Conservation (phyloP, 1,140 invertebrate species). For the Papilio glaucus region DNA sequence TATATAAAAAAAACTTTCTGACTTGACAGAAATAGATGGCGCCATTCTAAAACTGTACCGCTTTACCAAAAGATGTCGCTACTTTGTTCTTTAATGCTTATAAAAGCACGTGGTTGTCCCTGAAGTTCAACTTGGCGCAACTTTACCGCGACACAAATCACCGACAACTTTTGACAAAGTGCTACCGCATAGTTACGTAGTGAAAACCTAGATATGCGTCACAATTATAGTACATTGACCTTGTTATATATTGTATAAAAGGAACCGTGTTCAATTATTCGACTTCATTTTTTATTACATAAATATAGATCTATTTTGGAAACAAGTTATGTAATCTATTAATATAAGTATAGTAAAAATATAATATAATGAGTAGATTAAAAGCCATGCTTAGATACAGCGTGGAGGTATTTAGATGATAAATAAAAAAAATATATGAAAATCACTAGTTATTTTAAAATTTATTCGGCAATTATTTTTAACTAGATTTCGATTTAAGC, state of each 20-base stretch:
- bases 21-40: not conserved
- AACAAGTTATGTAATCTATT: too few species aligned
- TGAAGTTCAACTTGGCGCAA: slow-evolving; percentile 19
- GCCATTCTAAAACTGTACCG: not conserved
- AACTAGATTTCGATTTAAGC: too few species aligned
- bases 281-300: too few species aligned
- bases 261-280: too few species aligned
- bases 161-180: slow-evolving; percentile 18
- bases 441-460: too few species aligned
- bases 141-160: slow-evolving; percentile 10
- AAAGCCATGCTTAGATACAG: too few species aligned
- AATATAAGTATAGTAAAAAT: too few species aligned
- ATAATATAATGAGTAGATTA: too few species aligned
- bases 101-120: slow-evolving; percentile 5
- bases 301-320: too few species aligned
- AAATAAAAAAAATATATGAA: too few species aligned
- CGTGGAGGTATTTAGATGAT: too few species aligned
- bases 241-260: not conserved
- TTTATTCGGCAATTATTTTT: too few species aligned
- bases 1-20: not conserved
- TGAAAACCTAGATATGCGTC: not conserved
- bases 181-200: slow-evolving; percentile 21
- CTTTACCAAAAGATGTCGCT: not conserved
- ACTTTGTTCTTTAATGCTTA: not conserved
- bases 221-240: not conserved